Evolutionary conservation across 2,113 vertebrate genomes (phyloP).

Genomic region (Bos indicus): DNA sequence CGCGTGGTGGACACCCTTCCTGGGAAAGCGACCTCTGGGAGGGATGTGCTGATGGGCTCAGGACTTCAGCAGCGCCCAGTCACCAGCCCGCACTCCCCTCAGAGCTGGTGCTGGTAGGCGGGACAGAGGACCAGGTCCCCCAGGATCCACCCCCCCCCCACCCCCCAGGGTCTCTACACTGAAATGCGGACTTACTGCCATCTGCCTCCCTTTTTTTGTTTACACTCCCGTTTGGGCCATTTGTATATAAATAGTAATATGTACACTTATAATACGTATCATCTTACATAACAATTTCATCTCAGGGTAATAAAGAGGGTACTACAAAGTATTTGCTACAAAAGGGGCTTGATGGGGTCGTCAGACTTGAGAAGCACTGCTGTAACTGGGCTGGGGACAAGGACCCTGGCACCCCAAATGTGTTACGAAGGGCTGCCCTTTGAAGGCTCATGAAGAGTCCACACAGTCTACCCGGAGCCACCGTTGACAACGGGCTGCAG

Average conservation of each 20-base stretch:
- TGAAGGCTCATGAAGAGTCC: not conserved
- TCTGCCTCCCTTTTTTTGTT: not conserved
- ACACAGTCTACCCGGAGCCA: not conserved
- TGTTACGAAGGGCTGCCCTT: not conserved
- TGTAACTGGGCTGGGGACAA: not conserved
- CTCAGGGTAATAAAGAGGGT: not conserved
- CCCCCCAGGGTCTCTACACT: accelerated
- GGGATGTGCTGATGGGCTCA: not conserved
- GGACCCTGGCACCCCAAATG: accelerated
- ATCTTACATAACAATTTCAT: not conserved
- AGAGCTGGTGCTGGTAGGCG: accelerated
- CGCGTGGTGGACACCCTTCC: not conserved
- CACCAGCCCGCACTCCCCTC: not conserved
- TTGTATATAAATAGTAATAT: not conserved
- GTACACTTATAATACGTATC: not conserved
- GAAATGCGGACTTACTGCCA: not conserved
- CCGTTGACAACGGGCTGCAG: not conserved
- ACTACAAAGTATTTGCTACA: not conserved
- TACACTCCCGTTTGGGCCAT: not conserved
- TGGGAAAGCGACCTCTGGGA: not conserved
- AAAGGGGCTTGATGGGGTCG: too few relatives aligned
- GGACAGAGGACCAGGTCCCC: not conserved
- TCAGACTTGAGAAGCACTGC: not conserved
- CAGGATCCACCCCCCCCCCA: accelerated
- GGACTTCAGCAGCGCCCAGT: too few relatives aligned